Conservation (phyloP, 2,888 invertebrate genomes). For the Tachina lurida region DNA sequence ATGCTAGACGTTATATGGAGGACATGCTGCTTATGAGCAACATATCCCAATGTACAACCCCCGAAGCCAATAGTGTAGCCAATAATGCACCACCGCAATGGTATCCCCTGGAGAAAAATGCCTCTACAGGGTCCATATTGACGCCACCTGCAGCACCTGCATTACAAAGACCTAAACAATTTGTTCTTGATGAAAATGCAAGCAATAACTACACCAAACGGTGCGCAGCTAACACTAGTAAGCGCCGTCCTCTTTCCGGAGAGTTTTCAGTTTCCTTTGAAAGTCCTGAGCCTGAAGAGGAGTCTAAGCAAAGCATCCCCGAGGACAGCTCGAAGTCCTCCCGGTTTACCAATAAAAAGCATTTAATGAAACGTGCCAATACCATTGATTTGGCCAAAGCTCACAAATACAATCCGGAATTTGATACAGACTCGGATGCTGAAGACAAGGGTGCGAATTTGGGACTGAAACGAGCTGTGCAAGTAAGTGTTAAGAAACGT, state of each 20-base stretch:
- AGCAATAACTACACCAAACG: constrained; percentile 7
- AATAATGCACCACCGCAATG: constrained; percentile 77
- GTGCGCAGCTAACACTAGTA: constrained; percentile 13
- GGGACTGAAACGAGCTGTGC: constrained; percentile 85
- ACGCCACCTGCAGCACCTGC: constrained; percentile 71
- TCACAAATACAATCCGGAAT: constrained; percentile 82
- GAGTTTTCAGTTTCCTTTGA: constrained; percentile 78
- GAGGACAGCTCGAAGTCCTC: constrained; percentile 75
- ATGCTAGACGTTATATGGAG: constrained; percentile 90
- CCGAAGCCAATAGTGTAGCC: constrained; percentile 74
- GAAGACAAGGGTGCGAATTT: constrained; percentile 80
- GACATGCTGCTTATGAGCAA: constrained; percentile 84
- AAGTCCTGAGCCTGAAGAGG: constrained; percentile 5
- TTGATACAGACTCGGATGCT: constrained; percentile 83
- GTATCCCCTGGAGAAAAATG: constrained; percentile 82
- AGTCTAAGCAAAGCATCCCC: constrained; percentile 72
- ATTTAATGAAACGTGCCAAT: constrained; percentile 93
- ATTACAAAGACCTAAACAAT: constrained; percentile 80
- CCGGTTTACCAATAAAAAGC: constrained; percentile 85
- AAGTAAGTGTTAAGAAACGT: constrained; percentile 84
- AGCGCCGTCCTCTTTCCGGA: constrained; percentile 77
- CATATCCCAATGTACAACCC: constrained; percentile 76
- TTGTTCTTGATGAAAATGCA: constrained; percentile 73
- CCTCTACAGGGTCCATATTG: constrained; percentile 83
- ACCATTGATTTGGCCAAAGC: constrained; percentile 94